phyloP scores from a whole-genome alignment of 2,888 invertebrate species.

The Eupithecia abbreviata region DNA sequence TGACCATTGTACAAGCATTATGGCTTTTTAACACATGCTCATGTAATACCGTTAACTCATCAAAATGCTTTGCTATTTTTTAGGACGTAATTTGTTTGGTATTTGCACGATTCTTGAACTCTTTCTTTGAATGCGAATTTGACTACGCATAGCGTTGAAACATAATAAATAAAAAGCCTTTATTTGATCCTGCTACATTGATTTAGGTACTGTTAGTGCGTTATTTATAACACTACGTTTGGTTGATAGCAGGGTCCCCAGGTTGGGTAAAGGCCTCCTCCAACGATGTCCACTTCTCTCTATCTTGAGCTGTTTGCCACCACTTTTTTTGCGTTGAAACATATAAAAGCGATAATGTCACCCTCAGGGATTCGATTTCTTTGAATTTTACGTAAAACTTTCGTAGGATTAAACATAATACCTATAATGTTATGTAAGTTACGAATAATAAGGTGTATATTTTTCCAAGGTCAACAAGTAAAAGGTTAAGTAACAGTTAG shows the following conservation, averaged over 20 bases:
- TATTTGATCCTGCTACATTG: too few relatives aligned
- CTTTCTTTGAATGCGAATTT: neutral
- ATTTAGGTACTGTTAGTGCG: too few relatives aligned
- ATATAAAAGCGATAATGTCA: neutral
- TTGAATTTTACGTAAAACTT: neutral
- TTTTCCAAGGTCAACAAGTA: neutral
- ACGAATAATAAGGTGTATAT: neutral
- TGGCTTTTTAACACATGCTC: constrained; percentile 4
- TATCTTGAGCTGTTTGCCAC: too few relatives aligned
- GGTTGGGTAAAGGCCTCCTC: too few relatives aligned
- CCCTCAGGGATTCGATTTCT: neutral
- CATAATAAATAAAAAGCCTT: too few relatives aligned
- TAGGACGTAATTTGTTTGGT: constrained; percentile 4
- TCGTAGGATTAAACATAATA: neutral
- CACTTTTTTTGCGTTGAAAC: too few relatives aligned
- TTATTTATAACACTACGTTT: too few relatives aligned
- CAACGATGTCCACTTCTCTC: too few relatives aligned
- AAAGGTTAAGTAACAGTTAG: neutral
- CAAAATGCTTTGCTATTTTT: constrained; percentile 16
- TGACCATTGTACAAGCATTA: constrained; percentile 27
- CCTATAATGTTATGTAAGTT: too few relatives aligned
- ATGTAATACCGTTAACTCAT: constrained; percentile 25
- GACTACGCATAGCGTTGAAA: too few relatives aligned
- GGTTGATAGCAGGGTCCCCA: too few relatives aligned
- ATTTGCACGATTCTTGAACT: constrained; percentile 2